A percentile compares a stretch with the other conserved stretches of the same genome.
Conservation (phyloP, 2,888 invertebrate species). For the Patella caerulea region DNA sequence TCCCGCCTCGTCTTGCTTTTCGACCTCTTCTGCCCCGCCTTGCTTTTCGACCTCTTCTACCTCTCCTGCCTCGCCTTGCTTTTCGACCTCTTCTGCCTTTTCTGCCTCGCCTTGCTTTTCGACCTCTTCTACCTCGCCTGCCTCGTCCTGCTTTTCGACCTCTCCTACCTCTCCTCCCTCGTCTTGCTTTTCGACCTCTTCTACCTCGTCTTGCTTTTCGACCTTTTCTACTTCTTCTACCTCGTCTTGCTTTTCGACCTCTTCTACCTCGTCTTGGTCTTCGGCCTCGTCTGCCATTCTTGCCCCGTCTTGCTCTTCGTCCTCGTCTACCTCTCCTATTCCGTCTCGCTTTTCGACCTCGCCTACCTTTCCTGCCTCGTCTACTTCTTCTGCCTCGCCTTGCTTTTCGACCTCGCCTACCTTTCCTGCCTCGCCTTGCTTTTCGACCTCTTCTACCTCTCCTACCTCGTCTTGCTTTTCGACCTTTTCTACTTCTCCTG, state of each 20-base stretch:
- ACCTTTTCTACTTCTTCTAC: neutral
- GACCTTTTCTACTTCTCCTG: no score
- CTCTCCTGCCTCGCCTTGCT: neutral
- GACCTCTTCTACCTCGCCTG: neutral
- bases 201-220: no score
- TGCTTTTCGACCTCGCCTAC: no score
- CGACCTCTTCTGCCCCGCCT: neutral
- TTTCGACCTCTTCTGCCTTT: neutral
- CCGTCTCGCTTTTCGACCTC: neutral
- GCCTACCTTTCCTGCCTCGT: neutral
- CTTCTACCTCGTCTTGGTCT: neutral
- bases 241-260: neutral
- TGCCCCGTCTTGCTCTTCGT: no score
- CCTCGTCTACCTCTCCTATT: no score
- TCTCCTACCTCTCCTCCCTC: neutral
- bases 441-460: no score
- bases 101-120: neutral
- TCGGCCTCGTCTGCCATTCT: neutral
- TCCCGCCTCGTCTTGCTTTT: neutral
- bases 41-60: neutral
- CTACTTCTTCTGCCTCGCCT: no score
- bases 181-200: neutral
- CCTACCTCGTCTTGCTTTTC: no score
- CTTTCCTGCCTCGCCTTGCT: no score
- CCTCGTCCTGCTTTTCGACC: neutral